Evolutionary conservation across 2,113 vertebrate genomes (phyloP), one percentile per base, ranked within the genome.

Genomic region (Rutilus rutilus): DNA sequence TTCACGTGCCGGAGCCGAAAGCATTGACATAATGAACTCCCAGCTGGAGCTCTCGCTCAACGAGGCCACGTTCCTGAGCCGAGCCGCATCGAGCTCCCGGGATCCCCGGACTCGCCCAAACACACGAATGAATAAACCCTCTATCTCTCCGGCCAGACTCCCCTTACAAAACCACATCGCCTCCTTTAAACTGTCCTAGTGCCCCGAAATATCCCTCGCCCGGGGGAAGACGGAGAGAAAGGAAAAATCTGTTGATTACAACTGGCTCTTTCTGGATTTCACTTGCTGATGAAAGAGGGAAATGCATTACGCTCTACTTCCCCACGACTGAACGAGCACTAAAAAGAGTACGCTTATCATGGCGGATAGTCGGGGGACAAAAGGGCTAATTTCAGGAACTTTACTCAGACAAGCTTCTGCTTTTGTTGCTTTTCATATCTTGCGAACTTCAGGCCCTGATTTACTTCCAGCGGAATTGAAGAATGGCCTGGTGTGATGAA

Each of bases 11-110:
- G 69, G 65, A 67, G 27, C 87, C 84, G n/a, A 45, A 87, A 85
- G 81, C 67, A 89, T 78, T 91, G 90, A 92, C 90, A 92, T 89
- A 88, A 93, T 92, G 90, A 93, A 88, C 90, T 91, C 86, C 84
- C 84, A 77, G 85, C 88, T 93, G 92, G 92, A 91, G 86, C 84
- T 83, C 85, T 12, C 65, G 90, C 88, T 86, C 88, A 85, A 88
- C 71, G 78, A 89, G 86, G 88, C 36, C 90, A 86, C 8, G 62
- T 88, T 86, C 25, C 45, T 74, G 19, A 85, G 86, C 81, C 14
- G 14, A 69, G 83, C 47, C 82, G 64, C 82, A 69, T 78, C 15
- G 1, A 39, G 50, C 76, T 5, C 25, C 64, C 36, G 57, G 60
- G 62, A 80, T 78, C 76, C 73, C 62, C 42, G 15, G 39, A 7